Evolutionary conservation across 2,113 vertebrate species (phyloP).

Genomic region (Labeo rohita): DNA sequence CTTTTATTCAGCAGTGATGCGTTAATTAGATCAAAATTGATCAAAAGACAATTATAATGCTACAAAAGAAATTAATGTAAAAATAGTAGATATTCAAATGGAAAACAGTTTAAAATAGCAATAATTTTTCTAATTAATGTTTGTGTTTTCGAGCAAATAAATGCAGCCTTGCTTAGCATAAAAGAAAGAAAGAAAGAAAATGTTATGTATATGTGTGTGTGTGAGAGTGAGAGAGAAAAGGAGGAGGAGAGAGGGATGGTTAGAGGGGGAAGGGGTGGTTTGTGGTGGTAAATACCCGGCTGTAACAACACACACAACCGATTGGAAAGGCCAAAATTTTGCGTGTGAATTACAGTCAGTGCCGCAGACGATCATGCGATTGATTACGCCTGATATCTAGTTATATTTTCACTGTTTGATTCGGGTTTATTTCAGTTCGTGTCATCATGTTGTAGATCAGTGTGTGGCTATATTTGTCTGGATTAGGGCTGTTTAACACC

Average conservation of each 20-base stretch:
- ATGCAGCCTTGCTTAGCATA: too few species aligned
- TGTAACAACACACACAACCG: slow-evolving; percentile 57
- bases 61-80: too few species aligned
- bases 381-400: background rate
- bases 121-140: too few species aligned
- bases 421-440: background rate
- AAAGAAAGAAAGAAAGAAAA: too few species aligned
- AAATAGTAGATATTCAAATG: too few species aligned
- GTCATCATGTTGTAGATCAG: background rate
- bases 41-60: too few species aligned
- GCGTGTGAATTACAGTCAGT: background rate
- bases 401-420: background rate
- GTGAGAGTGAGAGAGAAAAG: background rate
- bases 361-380: background rate
- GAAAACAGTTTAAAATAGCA: too few species aligned
- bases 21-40: too few species aligned
- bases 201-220: too few species aligned
- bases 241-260: background rate
- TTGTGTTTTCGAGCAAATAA: too few species aligned
- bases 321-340: background rate
- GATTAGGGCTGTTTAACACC: slow-evolving; percentile 7
- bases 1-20: too few species aligned
- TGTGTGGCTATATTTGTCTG: slow-evolving; percentile 7
- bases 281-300: slow-evolving; percentile 53
- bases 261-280: slow-evolving; percentile 17